These are phyloP conservation scores for Aplodontia rufa DNA, from an alignment of 2,113 vertebrate genomes.

Conservation along the genomic window DNA sequence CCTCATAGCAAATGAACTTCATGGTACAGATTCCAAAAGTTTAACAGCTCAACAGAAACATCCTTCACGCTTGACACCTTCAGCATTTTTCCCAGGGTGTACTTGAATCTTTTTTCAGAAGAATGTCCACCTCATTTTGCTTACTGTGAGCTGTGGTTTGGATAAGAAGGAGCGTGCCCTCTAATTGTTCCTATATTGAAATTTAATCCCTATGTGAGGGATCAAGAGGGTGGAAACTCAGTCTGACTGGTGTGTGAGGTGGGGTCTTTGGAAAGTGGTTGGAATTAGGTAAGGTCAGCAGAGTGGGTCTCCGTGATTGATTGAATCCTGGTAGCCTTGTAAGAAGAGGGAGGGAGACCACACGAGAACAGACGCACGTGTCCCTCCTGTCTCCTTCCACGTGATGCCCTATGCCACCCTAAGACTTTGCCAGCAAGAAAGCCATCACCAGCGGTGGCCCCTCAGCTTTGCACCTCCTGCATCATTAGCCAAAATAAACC, in stretches of 20 bases:
- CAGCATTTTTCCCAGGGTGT: neutral
- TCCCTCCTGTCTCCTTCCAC: neutral
- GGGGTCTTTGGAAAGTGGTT: neutral
- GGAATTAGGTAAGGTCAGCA: neutral
- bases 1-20: neutral
- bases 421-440: neutral
- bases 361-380: neutral
- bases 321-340: neutral
- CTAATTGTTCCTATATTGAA: neutral
- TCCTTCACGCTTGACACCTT: neutral
- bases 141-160: neutral
- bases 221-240: neutral
- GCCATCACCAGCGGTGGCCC: neutral
- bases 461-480: neutral
- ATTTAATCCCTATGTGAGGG: neutral
- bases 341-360: neutral
- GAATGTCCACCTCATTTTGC: neutral
- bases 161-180: neutral
- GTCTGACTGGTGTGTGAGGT: neutral
- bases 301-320: neutral
- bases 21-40: neutral
- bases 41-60: neutral
- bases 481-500: neutral
- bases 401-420: neutral
- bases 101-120: neutral